Base-by-base conservation (phyloP, 2,888 invertebrate genomes). In the Chloroclysta siterata region DNA sequence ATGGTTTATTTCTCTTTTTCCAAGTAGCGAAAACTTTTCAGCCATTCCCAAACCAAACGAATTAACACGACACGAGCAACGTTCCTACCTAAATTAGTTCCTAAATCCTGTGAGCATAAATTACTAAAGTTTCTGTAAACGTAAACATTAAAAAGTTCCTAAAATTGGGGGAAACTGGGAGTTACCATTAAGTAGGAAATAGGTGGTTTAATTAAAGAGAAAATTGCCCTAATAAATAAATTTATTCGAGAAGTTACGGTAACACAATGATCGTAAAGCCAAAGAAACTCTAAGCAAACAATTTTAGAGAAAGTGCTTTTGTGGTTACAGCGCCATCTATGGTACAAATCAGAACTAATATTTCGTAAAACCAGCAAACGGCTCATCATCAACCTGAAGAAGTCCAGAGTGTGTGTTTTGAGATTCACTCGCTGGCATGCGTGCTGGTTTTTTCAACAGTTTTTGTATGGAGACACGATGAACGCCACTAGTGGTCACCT, bases 101-200 rank as follows among this genome's bases (percentile, higher is more conserved):
- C 47, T 60, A 57, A 70, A 74, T 69, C 72, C 68, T 64, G 64
- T 66, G 66, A 66, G 84, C 81, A 89, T 87, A 88, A 88, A 89
- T 89, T 88, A 86, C 72, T 76, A 86, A 89, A 89, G 72, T 89
- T 88, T 53, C 52, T 60, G 69, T 63, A 73, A 77, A 79, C 73
- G 85, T 82, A 83, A 85, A 83, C 85, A 85, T 85, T 77, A 81
- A 80, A 80, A 86, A 85, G 84, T 87, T 86, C 61, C 15, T 62
- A 61, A 63, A 70, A 64, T 68, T 28, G 60, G 71, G 66, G 67
- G 57, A 65, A 68, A 71, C 72, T 60, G 60, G 70, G 69, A 68
- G 72, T 71, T 68, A 62, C 51, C 65, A 65, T 60, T 60, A 48
- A 65, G 65, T 57, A 65, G 53, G 58, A 54, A 65, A 58, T 60